Base-by-base conservation (phyloP, 2,113 vertebrate species). In the Peromyscus polionotus region DNA sequence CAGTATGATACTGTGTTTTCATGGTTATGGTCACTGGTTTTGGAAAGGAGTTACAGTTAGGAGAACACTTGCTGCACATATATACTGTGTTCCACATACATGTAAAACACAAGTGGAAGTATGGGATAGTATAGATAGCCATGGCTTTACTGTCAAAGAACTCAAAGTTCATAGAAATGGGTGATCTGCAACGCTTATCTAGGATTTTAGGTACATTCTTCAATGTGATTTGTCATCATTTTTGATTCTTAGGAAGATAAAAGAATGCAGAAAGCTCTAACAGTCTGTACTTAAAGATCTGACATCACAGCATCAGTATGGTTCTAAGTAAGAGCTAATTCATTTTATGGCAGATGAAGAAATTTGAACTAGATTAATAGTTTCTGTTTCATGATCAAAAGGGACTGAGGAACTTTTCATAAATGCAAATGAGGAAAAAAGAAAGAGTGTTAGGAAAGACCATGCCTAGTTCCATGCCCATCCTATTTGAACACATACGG, bases 401-500 rank as follows among this genome's bases (percentile, higher is more conserved):
- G 54, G 61, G 24, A 59, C 10, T 36, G n/a, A 94, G 28, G 4
- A 85, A 3, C 2, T 91, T 90, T 81, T 86, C 45, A 93, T 59
- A 81, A 94, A 59, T 54, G 22, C 14, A 42, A 5, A 5, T 84
- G 70, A n/a, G 8, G 10, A 92, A 57, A 24, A 24, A 51, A 54
- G 28, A 94, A 70, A 51, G 17, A 45, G 36, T 48, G 20, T 93
- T 19, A 11, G 45, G 13, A 51, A 92, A 61, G n/a, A 16, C 10
- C 1, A 4, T 10, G 19, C 10, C 54, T 48, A 9, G 5, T 4
- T 70, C 26, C 2, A 1, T 6, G 12, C 0, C 13, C 33, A 13
- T 63, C 24, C 2, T 79, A 1, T 54, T 20, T 31, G 28, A 59
- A 76, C 26, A 7, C 3, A 88, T 48, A 2, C 28, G 4, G 2